Base-by-base conservation (phyloP, 2,888 invertebrate species). In the Sinopyrophorus schimmeli region DNA sequence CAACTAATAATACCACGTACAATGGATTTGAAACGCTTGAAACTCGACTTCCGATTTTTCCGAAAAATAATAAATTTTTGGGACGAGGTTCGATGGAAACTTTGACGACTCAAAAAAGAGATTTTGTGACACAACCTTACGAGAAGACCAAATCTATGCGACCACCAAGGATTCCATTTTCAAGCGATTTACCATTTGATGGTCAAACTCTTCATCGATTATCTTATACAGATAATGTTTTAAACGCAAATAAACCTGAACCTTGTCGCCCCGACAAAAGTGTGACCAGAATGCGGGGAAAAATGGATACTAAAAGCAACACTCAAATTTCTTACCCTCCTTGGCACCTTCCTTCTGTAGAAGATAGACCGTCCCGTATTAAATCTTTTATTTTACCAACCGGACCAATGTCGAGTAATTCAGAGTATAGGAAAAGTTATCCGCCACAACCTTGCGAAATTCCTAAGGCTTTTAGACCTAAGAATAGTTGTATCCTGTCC, bases 31-130 rank as follows among this genome's bases (percentile, higher is more conserved):
- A 72, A 0, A 71, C 74, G 11, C 68, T 73, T 27, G 65, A 73
- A 43, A 64, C 71, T 35, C 77, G 79, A 27, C 50, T 47, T 2
- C 60, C 78, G 6, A 76, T 80, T 57, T 70, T 75, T 0, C 81
- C 80, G 5, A 75, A 75, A 34, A 73, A 75, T 67, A 76, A 77
- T 65, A 79, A 80, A 64, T 74, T 78, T 65, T 75, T 75, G 65
- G 78, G 79, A 0, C 74, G 75, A 40, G 80, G 80, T 11, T 81
- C 82, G 21, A 78, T 84, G 74, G 80, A 82, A 69, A 77, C 77
- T 46, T 67, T 79, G 57, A 85, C 84, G 1, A 84, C 84, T 1
- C 80, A 83, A 54, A 80, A 81, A 9, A 81, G 81, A 63, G 84
- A 84, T 72, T 85, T 72, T 61, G 79, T 80, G 17, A 74, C 79